phyloP scores from a whole-genome alignment of 2,888 invertebrate species.

The Ernsta delagoae region DNA sequence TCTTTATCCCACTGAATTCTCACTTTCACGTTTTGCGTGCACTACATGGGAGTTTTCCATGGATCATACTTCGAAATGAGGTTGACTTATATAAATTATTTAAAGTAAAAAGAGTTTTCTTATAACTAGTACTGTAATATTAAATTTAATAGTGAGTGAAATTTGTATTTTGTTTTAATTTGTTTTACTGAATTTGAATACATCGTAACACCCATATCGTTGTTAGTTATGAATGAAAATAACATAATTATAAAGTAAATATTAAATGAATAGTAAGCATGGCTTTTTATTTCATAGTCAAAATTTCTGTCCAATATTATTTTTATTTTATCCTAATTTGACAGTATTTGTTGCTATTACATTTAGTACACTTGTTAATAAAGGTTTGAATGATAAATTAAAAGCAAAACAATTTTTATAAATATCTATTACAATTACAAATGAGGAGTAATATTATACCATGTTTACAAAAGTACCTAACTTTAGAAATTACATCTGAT shows the following conservation, averaged over 20 bases:
- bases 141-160: constrained; percentile 85
- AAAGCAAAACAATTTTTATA: constrained; percentile 9
- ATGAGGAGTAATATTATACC: constrained; percentile 20
- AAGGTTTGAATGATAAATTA: not conserved
- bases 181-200: constrained; percentile 84
- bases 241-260: constrained; percentile 85
- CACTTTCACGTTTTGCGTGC: constrained; percentile 81
- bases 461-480: constrained; percentile 36
- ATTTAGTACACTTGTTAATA: not conserved
- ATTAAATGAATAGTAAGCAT: constrained; percentile 83
- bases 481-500: constrained; percentile 36
- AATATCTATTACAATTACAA: constrained; percentile 4
- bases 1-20: constrained; percentile 81
- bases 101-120: constrained; percentile 76
- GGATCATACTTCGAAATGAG: constrained; percentile 75
- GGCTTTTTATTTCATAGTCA: constrained; percentile 70
- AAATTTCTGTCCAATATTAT: constrained; percentile 30
- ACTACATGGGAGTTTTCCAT: constrained; percentile 76
- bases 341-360: not conserved
- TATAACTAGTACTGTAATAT: constrained; percentile 82
- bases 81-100: constrained; percentile 83
- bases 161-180: constrained; percentile 84
- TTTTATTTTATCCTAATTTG: not conserved
- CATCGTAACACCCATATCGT: constrained; percentile 85
- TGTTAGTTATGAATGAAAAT: constrained; percentile 85